phyloP scores from a whole-genome alignment of 2,113 vertebrate species.

The Eubucco bourcierii region DNA sequence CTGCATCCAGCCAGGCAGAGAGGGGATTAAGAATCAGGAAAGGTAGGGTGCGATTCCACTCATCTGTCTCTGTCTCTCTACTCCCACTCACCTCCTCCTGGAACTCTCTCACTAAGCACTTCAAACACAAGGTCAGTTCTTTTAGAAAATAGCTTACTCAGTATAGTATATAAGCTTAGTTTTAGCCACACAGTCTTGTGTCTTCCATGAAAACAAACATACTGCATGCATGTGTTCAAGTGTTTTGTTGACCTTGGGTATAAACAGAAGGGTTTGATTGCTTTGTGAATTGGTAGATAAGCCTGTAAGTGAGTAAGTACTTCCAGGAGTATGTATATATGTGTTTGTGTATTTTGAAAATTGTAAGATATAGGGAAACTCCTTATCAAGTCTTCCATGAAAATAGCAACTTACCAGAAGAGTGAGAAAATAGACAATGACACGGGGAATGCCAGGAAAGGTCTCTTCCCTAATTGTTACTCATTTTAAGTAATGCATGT shows the following conservation, averaged over 20 bases:
- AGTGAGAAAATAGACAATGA: not conserved
- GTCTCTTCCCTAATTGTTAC: not conserved
- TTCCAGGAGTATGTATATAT: not conserved
- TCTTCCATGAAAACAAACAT: not conserved
- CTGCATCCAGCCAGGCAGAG: too few species aligned
- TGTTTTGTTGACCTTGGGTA: conserved; percentile 6
- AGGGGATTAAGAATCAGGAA: not conserved
- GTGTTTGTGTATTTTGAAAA: not conserved
- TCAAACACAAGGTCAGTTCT: not conserved
- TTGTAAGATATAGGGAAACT: not conserved
- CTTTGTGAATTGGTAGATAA: not conserved
- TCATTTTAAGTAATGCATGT: not conserved
- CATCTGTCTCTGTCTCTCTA: too few species aligned
- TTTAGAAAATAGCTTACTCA: not conserved
- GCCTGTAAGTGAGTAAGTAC: not conserved
- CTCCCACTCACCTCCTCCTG: not conserved
- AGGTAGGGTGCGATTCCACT: not conserved
- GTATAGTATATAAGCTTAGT: not conserved
- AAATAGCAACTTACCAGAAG: not conserved
- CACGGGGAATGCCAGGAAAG: not conserved
- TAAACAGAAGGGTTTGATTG: not conserved
- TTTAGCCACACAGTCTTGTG: not conserved
- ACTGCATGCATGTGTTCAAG: not conserved
- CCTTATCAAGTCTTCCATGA: not conserved
- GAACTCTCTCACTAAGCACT: too few species aligned